Evolutionary conservation across 2,888 invertebrate species (phyloP).

Genomic region (Alentia gelatinosa): DNA sequence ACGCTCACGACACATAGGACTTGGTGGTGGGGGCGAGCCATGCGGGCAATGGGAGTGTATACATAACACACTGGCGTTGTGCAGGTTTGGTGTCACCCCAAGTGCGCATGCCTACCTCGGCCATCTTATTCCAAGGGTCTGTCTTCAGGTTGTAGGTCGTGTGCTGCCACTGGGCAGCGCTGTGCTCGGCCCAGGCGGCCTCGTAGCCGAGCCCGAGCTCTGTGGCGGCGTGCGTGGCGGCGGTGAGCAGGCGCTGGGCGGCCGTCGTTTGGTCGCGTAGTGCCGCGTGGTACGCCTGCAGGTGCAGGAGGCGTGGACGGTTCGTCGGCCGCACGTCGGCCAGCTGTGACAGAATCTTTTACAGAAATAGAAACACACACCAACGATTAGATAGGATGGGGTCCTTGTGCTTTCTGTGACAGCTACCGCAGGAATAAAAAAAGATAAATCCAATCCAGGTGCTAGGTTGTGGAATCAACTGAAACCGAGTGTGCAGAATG

Average conservation of each 20-base stretch:
- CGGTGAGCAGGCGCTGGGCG: neutral
- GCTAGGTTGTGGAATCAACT: too few relatives aligned
- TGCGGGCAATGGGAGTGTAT: neutral
- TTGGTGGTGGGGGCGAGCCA: too few relatives aligned
- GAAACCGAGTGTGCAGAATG: too few relatives aligned
- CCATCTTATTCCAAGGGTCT: neutral
- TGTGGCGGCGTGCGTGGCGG: neutral
- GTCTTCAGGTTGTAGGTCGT: neutral
- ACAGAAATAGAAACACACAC: too few relatives aligned
- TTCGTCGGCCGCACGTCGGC: neutral
- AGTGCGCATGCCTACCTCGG: neutral
- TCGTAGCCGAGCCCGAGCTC: neutral
- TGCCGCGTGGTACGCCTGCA: slow-evolving; percentile 54
- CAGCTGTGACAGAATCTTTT: too few relatives aligned
- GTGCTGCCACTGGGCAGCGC: neutral
- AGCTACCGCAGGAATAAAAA: too few relatives aligned
- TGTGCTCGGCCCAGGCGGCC: slow-evolving; percentile 4
- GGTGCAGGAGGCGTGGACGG: slow-evolving; percentile 35
- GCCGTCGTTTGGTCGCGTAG: neutral
- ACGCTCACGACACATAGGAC: too few relatives aligned
- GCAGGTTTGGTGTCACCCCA: neutral
- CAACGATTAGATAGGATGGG: too few relatives aligned
- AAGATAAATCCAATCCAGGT: too few relatives aligned
- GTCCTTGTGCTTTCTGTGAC: too few relatives aligned
- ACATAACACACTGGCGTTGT: neutral